A percentile compares a stretch with the other conserved stretches of the same genome.
These are phyloP conservation scores for Australoheros scitulus DNA, from an alignment of 2,113 vertebrate genomes.

Conservation along the genomic window DNA sequence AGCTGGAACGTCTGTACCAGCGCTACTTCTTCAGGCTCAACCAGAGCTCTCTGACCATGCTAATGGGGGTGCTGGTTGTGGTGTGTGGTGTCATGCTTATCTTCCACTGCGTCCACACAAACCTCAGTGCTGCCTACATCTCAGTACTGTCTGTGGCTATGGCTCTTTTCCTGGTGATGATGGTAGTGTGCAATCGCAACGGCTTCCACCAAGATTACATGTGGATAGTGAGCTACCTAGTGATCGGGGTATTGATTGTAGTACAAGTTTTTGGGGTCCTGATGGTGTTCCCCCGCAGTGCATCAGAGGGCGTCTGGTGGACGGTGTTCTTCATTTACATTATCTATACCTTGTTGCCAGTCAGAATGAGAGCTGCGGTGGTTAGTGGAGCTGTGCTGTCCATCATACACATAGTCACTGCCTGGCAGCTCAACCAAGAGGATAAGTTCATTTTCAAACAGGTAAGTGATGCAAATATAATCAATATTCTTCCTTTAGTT, in stretches of 20 bases:
- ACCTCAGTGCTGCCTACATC: slow-evolving; percentile 75
- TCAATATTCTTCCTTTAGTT: neutral
- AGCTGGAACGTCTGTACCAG: slow-evolving; percentile 96
- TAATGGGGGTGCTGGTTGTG: slow-evolving; percentile 93
- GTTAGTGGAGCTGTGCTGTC: slow-evolving; percentile 88
- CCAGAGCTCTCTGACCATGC: slow-evolving; percentile 96
- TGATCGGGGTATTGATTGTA: slow-evolving; percentile 87
- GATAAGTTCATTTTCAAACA: slow-evolving; percentile 89
- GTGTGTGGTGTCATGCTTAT: slow-evolving; percentile 88
- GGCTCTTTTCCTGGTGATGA: slow-evolving; percentile 86
- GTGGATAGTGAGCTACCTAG: slow-evolving; percentile 96
- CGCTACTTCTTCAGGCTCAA: slow-evolving; percentile 99
- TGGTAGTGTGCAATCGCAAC: slow-evolving; percentile 93
- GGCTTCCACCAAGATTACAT: slow-evolving; percentile 97
- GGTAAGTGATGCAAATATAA: slow-evolving; percentile 74
- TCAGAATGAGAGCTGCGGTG: slow-evolving; percentile 94
- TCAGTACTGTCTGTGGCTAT: slow-evolving; percentile 86
- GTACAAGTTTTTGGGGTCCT: slow-evolving; percentile 86
- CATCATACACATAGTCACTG: slow-evolving; percentile 84
- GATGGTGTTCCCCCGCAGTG: slow-evolving; percentile 83
- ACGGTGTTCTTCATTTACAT: slow-evolving; percentile 97
- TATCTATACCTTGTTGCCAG: slow-evolving; percentile 94
- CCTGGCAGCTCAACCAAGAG: slow-evolving; percentile 86
- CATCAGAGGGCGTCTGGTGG: slow-evolving; percentile 93
- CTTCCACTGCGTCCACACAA: slow-evolving; percentile 85